These are phyloP conservation scores for Brachionus asplanchnoidis DNA, from an alignment of 1,140 invertebrate species.

Conservation along the genomic window DNA sequence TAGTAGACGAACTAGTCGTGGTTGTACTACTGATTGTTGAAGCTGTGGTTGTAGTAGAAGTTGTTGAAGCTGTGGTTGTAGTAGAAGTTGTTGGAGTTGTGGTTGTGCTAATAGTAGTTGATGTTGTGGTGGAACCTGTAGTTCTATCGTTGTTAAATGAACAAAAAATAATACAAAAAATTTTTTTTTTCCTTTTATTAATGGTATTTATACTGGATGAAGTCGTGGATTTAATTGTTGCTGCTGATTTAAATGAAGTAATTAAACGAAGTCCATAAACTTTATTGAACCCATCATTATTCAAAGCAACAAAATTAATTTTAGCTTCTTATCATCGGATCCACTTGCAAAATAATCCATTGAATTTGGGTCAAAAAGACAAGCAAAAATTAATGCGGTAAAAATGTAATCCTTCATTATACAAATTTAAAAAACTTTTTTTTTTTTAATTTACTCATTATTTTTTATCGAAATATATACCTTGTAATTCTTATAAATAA, in stretches of 20 bases:
- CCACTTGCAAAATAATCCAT: not conserved
- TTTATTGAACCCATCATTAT: not conserved
- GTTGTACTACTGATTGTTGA: not conserved
- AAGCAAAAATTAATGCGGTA: not conserved
- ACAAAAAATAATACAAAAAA: too few relatives aligned
- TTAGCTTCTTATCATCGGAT: not conserved
- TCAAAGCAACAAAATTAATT: not conserved
- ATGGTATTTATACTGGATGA: too few relatives aligned
- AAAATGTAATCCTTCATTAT: not conserved
- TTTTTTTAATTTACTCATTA: not conserved
- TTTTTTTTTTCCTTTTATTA: too few relatives aligned
- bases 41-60: not conserved
- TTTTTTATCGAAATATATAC: too few relatives aligned
- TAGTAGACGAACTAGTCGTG: not conserved
- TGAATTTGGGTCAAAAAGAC: not conserved
- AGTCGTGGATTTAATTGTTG: too few relatives aligned
- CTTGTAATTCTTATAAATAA: too few relatives aligned
- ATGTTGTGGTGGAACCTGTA: too few relatives aligned
- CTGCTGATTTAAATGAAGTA: too few relatives aligned
- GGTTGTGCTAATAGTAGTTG: not conserved
- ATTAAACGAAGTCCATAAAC: not conserved
- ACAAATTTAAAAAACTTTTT: not conserved
- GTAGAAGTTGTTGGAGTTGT: not conserved
- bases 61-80: not conserved
- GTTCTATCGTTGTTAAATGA: too few relatives aligned